Evolutionary conservation across 2,888 invertebrate genomes (phyloP).

Genomic region (Caenorhabditis zanzibari): DNA sequence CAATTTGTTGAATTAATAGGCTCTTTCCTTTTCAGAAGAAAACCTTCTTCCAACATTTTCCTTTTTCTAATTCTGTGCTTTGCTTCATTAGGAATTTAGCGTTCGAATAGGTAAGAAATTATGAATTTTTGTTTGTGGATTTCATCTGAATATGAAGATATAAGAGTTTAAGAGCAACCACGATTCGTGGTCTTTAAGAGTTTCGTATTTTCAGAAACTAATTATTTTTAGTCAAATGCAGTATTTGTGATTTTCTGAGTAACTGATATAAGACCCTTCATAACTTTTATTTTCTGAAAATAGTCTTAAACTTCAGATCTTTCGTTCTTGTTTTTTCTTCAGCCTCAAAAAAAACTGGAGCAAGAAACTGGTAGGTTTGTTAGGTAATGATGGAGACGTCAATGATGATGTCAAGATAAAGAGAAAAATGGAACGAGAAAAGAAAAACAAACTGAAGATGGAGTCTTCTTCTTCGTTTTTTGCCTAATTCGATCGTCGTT

Average conservation of each 20-base stretch:
- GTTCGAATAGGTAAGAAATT: background rate
- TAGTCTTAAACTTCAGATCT: no score
- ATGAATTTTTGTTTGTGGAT: background rate
- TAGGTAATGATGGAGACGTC: slow-evolving; percentile 30
- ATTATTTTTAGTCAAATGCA: background rate
- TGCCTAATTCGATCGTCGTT: slow-evolving; percentile 41
- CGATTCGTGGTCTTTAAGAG: no score
- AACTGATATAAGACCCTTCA: no score
- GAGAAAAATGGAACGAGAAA: slow-evolving; percentile 11
- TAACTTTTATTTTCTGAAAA: no score
- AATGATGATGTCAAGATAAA: slow-evolving; percentile 25
- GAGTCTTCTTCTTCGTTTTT: slow-evolving; percentile 10
- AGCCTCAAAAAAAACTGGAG: background rate
- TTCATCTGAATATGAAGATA: no score
- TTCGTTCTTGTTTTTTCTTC: no score
- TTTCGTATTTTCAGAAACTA: no score
- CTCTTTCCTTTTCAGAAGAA: slow-evolving; percentile 25
- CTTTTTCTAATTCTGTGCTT: slow-evolving; percentile 5
- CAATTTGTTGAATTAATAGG: slow-evolving; percentile 55
- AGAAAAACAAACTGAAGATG: slow-evolving; percentile 43
- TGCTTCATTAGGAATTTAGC: slow-evolving; percentile 7
- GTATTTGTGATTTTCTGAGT: no score
- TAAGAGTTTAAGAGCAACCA: no score
- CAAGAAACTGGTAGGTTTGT: background rate
- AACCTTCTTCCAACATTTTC: slow-evolving; percentile 4